Evolutionary conservation across 2,888 invertebrate species (phyloP).

Genomic region (Drosophila colorata): DNA sequence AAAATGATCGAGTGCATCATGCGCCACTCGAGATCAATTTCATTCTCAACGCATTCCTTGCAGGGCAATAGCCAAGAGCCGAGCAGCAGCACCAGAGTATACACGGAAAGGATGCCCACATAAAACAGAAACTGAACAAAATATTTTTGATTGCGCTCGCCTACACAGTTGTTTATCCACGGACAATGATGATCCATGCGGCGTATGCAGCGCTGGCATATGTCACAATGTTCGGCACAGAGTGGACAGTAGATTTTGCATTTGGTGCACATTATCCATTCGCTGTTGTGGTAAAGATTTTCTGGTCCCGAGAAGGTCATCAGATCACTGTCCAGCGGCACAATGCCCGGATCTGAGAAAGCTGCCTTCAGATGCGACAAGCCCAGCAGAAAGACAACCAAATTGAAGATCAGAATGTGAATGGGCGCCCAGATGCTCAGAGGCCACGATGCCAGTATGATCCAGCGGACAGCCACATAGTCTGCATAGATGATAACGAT

Average conservation of each 20-base stretch:
- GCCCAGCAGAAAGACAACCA: conserved; percentile 90
- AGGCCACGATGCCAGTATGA: conserved; percentile 92
- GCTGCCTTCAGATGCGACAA: conserved; percentile 94
- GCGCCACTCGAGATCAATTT: conserved; percentile 89
- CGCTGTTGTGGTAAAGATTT: conserved; percentile 85
- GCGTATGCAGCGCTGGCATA: conserved; percentile 92
- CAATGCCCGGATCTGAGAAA: conserved; percentile 94
- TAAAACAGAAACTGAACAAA: conserved; percentile 95
- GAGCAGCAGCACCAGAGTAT: conserved; percentile 90
- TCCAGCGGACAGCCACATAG: conserved; percentile 94
- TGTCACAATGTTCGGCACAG: conserved; percentile 94
- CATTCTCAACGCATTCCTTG: conserved; percentile 88
- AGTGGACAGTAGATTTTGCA: conserved; percentile 94
- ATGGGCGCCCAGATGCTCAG: conserved; percentile 93
- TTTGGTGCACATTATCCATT: conserved; percentile 90
- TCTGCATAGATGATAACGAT: conserved; percentile 93
- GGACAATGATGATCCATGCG: conserved; percentile 90
- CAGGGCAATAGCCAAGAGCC: conserved; percentile 91
- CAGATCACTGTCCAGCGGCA: conserved; percentile 90
- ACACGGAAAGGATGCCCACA: conserved; percentile 89
- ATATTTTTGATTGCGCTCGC: conserved; percentile 96
- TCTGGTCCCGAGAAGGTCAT: conserved; percentile 93
- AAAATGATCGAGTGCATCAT: conserved; percentile 93
- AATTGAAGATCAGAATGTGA: conserved; percentile 92
- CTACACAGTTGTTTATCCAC: conserved; percentile 97